Percentiles rank a stretch among this genome's conserved stretches.
Conservation (phyloP, 2,113 vertebrate genomes). For the Engystomops pustulosus region DNA sequence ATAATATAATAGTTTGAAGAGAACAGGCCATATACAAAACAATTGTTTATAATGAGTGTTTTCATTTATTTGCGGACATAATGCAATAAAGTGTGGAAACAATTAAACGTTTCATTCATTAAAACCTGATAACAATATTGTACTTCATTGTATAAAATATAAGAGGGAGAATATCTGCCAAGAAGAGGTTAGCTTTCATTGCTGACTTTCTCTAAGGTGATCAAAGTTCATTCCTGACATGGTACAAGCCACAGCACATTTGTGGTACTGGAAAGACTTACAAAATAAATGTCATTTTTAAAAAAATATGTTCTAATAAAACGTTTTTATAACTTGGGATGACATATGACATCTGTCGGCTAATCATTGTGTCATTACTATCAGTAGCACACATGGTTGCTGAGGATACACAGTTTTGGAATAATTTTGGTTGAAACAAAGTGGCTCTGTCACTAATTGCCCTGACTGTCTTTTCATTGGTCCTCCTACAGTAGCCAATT, state of each 20-base stretch:
- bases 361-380: background rate
- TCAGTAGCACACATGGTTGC: background rate
- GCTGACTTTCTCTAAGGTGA: background rate
- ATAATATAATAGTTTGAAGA: no score
- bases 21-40: no score
- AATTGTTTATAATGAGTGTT: no score
- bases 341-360: background rate
- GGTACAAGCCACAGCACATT: no score
- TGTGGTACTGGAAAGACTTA: background rate
- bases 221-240: background rate
- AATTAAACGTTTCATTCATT: no score
- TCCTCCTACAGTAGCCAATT: slow-evolving; percentile 10
- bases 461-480: slow-evolving; percentile 1
- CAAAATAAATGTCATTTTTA: background rate
- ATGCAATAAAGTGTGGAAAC: no score
- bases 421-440: background rate
- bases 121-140: no score
- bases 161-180: background rate
- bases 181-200: background rate
- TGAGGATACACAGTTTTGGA: no score
- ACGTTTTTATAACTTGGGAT: no score
- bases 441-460: background rate
- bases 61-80: no score
- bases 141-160: background rate
- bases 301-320: background rate